Evolutionary conservation across 2,888 invertebrate genomes (phyloP).

Genomic region (Lordiphosa andalusiaca): DNA sequence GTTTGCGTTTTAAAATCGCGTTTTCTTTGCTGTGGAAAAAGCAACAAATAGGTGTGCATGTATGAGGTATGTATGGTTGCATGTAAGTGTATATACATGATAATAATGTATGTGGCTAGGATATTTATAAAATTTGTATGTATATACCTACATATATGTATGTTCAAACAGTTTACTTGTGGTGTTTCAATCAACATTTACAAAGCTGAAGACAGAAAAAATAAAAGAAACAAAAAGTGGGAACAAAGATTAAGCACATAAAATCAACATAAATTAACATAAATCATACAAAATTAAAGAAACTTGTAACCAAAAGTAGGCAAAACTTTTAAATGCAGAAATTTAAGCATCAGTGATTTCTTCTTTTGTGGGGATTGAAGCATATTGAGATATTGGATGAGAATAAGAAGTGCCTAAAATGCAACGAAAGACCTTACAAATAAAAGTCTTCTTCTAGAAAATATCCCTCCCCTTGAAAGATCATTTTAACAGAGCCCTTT

Average conservation of each 20-base stretch:
- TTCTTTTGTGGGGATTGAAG: too few relatives aligned
- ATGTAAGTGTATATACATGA: neutral
- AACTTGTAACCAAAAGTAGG: neutral
- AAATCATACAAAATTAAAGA: neutral
- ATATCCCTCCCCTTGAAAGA: too few relatives aligned
- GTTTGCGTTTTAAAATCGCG: slow-evolving; percentile 24
- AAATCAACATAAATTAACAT: slow-evolving; percentile 2
- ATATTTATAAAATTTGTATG: slow-evolving; percentile 1
- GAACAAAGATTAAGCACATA: slow-evolving; percentile 26
- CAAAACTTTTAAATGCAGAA: too few relatives aligned
- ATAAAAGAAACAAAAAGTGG: slow-evolving; percentile 31
- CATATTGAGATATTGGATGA: too few relatives aligned
- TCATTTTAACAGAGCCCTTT: too few relatives aligned
- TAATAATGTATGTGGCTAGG: neutral
- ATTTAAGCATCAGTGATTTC: too few relatives aligned
- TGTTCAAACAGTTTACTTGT: slow-evolving; percentile 15
- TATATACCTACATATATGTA: slow-evolving; percentile 34
- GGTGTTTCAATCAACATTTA: slow-evolving; percentile 49
- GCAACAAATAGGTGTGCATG: slow-evolving; percentile 10
- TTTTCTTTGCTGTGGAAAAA: neutral
- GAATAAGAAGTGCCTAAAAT: too few relatives aligned
- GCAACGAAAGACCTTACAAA: too few relatives aligned
- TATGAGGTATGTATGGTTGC: slow-evolving; percentile 1
- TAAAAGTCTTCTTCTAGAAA: too few relatives aligned
- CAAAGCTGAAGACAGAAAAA: slow-evolving; percentile 58